A percentile compares a stretch with the other conserved stretches of the same genome.
These are phyloP conservation scores for Micromussa lordhowensis DNA, from an alignment of 92 coral and sea anemone genomes.

Conservation along the genomic window DNA sequence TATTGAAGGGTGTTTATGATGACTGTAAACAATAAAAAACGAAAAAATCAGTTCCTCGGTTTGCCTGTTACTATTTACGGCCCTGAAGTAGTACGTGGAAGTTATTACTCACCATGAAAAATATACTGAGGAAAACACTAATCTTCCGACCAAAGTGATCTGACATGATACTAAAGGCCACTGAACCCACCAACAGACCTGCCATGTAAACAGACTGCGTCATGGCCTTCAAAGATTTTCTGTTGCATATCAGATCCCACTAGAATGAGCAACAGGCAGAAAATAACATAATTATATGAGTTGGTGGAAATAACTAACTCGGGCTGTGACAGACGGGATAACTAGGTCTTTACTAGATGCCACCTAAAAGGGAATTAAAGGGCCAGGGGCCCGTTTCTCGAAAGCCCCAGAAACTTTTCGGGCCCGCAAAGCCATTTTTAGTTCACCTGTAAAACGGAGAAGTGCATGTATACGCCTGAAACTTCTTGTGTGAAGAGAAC, in stretches of 20 bases:
- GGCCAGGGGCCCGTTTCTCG: no score
- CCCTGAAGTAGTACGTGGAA: not conserved
- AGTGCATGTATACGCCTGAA: no score
- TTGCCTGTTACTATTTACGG: not conserved
- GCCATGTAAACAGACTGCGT: slow-evolving; percentile 84
- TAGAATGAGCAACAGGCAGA: slow-evolving; percentile 15
- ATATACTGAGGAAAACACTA: slow-evolving; percentile 62
- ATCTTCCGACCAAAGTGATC: slow-evolving; percentile 75
- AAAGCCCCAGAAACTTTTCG: no score
- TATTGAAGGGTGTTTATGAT: no score
- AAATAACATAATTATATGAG: not conserved
- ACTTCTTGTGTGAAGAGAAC: no score
- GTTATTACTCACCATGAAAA: slow-evolving; percentile 59
- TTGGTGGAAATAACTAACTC: not conserved
- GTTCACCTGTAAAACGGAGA: no score
- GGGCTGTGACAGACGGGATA: no score
- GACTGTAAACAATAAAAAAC: no score
- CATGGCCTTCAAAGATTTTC: slow-evolving; percentile 71
- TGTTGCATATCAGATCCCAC: slow-evolving; percentile 76
- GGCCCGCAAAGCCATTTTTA: no score
- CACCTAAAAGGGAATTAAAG: no score
- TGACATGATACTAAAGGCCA: slow-evolving; percentile 62
- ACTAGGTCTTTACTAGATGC: no score
- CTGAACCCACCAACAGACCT: slow-evolving; percentile 80
- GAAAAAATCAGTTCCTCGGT: not conserved